Percentiles rank a stretch among this genome's conserved stretches.
Evolutionary conservation across 2,113 vertebrate genomes (phyloP).

Genomic region (Glaucidium brasilianum): DNA sequence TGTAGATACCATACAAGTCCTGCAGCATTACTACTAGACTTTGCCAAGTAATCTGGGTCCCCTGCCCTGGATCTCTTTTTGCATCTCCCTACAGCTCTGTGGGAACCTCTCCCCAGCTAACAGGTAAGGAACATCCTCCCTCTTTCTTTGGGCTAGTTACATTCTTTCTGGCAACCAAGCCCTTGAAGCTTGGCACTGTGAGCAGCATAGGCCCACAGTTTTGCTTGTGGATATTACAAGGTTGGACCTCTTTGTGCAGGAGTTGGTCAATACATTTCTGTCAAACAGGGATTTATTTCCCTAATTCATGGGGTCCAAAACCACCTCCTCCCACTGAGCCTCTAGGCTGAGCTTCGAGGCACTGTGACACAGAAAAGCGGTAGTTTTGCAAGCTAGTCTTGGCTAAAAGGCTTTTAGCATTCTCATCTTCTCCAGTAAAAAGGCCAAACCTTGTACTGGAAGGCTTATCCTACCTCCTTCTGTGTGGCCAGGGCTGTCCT

Average conservation of each 20-base stretch:
- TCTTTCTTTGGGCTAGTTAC: background rate
- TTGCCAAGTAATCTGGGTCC: background rate
- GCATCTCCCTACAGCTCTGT: background rate
- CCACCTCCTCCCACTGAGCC: background rate
- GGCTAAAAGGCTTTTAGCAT: background rate
- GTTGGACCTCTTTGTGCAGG: background rate
- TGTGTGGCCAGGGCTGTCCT: slow-evolving; percentile 82
- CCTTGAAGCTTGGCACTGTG: background rate
- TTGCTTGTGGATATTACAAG: background rate
- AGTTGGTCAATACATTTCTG: background rate
- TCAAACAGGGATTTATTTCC: background rate
- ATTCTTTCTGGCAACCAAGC: background rate
- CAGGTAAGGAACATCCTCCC: background rate
- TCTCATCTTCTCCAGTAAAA: background rate
- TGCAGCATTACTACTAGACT: background rate
- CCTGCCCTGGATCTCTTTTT: background rate
- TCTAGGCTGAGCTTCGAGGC: background rate
- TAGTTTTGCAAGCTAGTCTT: background rate
- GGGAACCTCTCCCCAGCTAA: background rate
- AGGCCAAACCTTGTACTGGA: background rate
- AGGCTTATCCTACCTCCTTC: slow-evolving; percentile 78
- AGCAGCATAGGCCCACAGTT: background rate
- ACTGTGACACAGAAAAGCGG: background rate
- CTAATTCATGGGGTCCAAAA: background rate
- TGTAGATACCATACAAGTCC: background rate